Conservation (phyloP, 64 coral and sea anemone species). For the Orbicella faveolata region DNA sequence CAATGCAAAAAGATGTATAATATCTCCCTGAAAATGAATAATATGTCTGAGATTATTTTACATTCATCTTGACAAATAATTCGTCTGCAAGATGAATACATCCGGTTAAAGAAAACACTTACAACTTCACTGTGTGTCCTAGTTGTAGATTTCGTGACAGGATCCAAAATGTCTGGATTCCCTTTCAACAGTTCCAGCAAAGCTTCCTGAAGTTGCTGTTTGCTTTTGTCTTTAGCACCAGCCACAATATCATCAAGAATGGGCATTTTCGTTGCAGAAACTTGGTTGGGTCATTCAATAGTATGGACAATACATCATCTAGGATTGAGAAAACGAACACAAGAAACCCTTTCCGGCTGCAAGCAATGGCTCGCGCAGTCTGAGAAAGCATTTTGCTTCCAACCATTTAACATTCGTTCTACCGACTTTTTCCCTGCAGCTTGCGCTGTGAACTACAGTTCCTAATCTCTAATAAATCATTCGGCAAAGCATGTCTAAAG, state of each 20-base stretch:
- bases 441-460: no score
- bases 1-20: no score
- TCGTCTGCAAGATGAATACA: no score
- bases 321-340: neutral
- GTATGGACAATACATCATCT: neutral
- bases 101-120: neutral
- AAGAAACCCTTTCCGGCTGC: neutral
- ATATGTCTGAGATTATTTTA: no score
- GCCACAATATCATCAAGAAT: neutral
- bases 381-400: no score
- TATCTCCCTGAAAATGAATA: no score
- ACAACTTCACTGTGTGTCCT: neutral
- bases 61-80: no score
- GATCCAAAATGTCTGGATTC: slow-evolving; percentile 27
- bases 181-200: slow-evolving; percentile 7
- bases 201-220: slow-evolving; percentile 13
- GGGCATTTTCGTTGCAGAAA: neutral
- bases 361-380: no score
- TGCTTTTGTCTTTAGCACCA: neutral
- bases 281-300: neutral
- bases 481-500: no score
- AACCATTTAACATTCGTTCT: no score
- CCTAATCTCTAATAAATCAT: no score
- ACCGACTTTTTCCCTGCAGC: no score
- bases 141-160: neutral